Percentiles rank a stretch among this genome's conserved stretches.
Evolutionary conservation across 2,888 invertebrate species (phyloP).

Genomic region (Adelphocoris suturalis): DNA sequence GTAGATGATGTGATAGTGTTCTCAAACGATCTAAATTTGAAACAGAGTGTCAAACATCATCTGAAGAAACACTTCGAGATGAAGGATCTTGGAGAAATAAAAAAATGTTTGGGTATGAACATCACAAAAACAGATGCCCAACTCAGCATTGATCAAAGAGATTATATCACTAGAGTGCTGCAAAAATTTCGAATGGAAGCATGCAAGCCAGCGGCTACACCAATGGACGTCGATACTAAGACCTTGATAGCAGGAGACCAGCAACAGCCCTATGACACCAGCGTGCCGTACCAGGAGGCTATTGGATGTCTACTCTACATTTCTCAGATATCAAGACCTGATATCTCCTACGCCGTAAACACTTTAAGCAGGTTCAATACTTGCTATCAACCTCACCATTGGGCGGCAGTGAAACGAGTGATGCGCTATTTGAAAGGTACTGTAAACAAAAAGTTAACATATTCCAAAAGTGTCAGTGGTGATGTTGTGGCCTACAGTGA

Average conservation of each 20-base stretch:
- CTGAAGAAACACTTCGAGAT: slow-evolving; percentile 27
- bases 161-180: not conserved
- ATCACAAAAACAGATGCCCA: not conserved
- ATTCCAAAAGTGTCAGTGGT: not conserved
- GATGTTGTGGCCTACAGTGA: slow-evolving; percentile 13
- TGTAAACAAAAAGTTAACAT: not conserved
- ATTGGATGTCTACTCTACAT: slow-evolving; percentile 24
- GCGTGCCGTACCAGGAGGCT: slow-evolving; percentile 16
- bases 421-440: slow-evolving; percentile 21
- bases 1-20: slow-evolving; percentile 38
- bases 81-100: slow-evolving; percentile 35
- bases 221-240: not conserved
- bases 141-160: slow-evolving; percentile 2
- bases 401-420: not conserved
- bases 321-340: slow-evolving; percentile 37
- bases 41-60: not conserved
- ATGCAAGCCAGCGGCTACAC: not conserved
- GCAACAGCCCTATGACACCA: not conserved
- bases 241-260: not conserved
- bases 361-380: slow-evolving; percentile 2
- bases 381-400: not conserved
- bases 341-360: not conserved
- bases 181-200: not conserved
- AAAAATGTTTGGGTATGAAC: slow-evolving; percentile 48
- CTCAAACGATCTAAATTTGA: not conserved